These are phyloP conservation scores for Automeris io DNA, from an alignment of 2,888 invertebrate genomes.

Conservation along the genomic window DNA sequence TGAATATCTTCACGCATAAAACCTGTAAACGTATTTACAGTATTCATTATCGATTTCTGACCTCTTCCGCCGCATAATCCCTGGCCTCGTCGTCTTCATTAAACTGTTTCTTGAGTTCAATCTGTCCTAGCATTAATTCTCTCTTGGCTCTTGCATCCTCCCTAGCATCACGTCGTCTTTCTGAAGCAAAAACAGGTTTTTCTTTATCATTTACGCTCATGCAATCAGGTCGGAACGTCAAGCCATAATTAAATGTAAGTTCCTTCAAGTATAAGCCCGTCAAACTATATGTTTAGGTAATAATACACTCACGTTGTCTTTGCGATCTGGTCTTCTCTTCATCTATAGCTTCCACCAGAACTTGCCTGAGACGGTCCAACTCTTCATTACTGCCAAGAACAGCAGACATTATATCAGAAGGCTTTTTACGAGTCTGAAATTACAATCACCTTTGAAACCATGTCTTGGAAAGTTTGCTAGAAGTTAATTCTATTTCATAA, in stretches of 20 bases:
- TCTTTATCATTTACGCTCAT: no score
- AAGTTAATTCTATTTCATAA: no score
- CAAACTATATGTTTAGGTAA: no score
- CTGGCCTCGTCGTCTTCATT: constrained; percentile 78
- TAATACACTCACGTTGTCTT: constrained; percentile 44
- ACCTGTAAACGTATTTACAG: no score
- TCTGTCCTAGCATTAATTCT: constrained; percentile 67
- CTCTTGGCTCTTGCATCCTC: constrained; percentile 58
- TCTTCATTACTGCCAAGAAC: constrained; percentile 50
- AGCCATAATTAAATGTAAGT: no score
- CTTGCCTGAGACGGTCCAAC: constrained; percentile 45
- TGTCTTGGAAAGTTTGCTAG: no score
- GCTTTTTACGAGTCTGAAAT: constrained; percentile 9
- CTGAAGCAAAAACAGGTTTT: constrained; percentile 30
- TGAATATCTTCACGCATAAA: no score
- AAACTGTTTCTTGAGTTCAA: constrained; percentile 61
- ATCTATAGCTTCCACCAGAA: constrained; percentile 66
- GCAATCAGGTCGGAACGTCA: no score
- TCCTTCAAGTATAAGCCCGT: no score
- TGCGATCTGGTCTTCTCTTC: constrained; percentile 50
- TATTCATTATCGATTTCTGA: no score
- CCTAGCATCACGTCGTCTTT: constrained; percentile 44
- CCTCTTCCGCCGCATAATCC: constrained; percentile 80
- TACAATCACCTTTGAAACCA: neutral
- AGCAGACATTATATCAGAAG: constrained; percentile 35